Base-by-base conservation (phyloP, 2,888 invertebrate species). In the Chrysolina haemoptera region DNA sequence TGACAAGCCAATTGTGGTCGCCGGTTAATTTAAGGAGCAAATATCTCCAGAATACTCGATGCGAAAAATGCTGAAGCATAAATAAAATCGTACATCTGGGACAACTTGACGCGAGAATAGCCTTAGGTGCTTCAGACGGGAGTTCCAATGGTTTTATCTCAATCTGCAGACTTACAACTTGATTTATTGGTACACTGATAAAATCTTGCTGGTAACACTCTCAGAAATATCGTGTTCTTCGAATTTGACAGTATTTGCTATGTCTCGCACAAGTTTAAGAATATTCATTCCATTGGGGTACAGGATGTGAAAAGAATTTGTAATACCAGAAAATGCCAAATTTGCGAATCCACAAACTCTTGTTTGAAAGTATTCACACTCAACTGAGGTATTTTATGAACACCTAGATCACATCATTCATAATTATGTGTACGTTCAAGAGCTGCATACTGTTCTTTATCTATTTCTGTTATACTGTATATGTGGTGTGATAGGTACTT, bases 141-240 rank as follows among this genome's bases (percentile, higher is more conserved):
- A 83, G 83, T 85, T 85, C 83, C 81, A 83, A 84, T 78, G 83
- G 84, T 85, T 85, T 85, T 86, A 85, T 85, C 82, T 82, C 82
- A 85, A 85, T 84, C 84, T 84, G 82, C 84, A 86, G 86, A 85
- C 86, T 55, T 86, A 83, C 83, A 82, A 82, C 85, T 86, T 87
- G 87, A 87, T 87, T 87, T 87, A 87, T 87, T 86, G 84, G 74
- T 82, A 77, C 80, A 80, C 79, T 79, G 87, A 87, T 87, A 86
- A 84, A 84, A 87, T 87, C 87, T 84, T 81, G 83, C 84, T 86
- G 86, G 86, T 86, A 85, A 85, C 85, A 82, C 80, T 84, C 83
- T 83, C 81, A 66, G 78, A 77, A 77, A 77, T 71, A 73, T 73
- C 75, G 77, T 77, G 74, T 67, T 74, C 74, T 68, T 74, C 68